Evolutionary conservation across 2,113 vertebrate genomes (phyloP), one percentile per base, ranked within the genome.

Genomic region (Lanius ludovicianus): DNA sequence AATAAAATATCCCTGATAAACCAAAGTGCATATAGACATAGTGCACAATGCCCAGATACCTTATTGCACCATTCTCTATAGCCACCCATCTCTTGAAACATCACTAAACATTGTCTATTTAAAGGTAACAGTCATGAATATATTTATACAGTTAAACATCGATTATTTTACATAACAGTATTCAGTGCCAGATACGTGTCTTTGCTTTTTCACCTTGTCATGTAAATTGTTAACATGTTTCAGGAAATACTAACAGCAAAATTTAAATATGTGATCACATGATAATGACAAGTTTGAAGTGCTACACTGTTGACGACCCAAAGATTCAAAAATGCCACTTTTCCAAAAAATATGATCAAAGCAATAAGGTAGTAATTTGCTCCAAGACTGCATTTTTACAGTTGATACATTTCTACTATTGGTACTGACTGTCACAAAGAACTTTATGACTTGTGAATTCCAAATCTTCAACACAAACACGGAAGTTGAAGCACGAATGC

Each of bases 1-100:
- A 99, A 99, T 99, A 99, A 99, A 99, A 99, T 99, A 99, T 99
- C 99, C 99, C 99, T 99, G 99, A 99, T 99, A 99, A 99, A 99
- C 98, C 99, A 99, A 99, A 99, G 99, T 99, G 99, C 99, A 99
- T 99, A 99, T 98, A 99, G 98, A 99, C 98, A 98, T 99, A 99
- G 98, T 99, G 99, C 99, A 98, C 98, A 98, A 98, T 98, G 98
- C 99, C 98, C 98, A 98, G 99, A 98, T 98, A 98, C 97, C 96
- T 98, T 97, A 97, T 98, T 97, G 98, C 98, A 98, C 98, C 98
- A 98, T 98, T 98, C 98, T 98, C 98, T 98, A 97, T 98, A 98
- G 98, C 98, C 97, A 96, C 94, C 91, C 93, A 91, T 98, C 98
- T 98, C 97, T 98, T 98, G 98, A 98, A 97, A 99, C 98, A 98